phyloP scores from a whole-genome alignment of 2,113 vertebrate genomes.

The Anolis sagrei region DNA sequence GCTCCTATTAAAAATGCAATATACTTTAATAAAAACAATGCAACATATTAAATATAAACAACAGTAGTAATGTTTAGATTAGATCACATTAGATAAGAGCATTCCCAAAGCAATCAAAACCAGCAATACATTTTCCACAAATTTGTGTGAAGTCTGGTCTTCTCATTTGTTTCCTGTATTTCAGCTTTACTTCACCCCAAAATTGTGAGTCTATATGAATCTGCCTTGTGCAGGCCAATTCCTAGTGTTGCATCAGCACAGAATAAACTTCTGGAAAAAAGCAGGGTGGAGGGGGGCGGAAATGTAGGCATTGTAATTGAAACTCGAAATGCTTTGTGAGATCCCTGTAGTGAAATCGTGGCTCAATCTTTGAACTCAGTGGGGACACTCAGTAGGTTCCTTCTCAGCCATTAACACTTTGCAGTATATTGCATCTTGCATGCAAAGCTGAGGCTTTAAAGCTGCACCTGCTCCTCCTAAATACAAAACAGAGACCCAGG shows the following conservation, averaged over 20 bases:
- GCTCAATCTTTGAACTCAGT: conserved; percentile 9
- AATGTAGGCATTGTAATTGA: neutral
- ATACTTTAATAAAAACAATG: too few species aligned
- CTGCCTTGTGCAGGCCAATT: neutral
- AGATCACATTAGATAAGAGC: too few species aligned
- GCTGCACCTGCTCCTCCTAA: neutral
- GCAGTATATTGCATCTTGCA: neutral
- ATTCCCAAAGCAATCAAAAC: too few species aligned
- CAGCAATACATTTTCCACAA: too few species aligned
- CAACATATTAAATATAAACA: too few species aligned
- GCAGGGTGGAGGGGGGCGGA: too few species aligned
- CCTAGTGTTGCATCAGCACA: neutral
- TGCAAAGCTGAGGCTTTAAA: neutral
- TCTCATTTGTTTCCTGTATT: neutral
- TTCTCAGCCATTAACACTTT: neutral
- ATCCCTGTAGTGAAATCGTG: neutral
- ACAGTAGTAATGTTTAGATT: too few species aligned
- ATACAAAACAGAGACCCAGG: neutral
- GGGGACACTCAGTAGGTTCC: neutral
- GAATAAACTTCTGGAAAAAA: neutral
- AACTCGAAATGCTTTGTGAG: neutral
- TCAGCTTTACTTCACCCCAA: neutral
- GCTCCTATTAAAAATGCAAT: too few species aligned
- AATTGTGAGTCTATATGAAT: neutral
- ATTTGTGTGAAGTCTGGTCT: neutral